Evolutionary conservation across 53 echinoderm and acorn worm genomes (phyloP).

Genomic region (Paracentrotus lividus): DNA sequence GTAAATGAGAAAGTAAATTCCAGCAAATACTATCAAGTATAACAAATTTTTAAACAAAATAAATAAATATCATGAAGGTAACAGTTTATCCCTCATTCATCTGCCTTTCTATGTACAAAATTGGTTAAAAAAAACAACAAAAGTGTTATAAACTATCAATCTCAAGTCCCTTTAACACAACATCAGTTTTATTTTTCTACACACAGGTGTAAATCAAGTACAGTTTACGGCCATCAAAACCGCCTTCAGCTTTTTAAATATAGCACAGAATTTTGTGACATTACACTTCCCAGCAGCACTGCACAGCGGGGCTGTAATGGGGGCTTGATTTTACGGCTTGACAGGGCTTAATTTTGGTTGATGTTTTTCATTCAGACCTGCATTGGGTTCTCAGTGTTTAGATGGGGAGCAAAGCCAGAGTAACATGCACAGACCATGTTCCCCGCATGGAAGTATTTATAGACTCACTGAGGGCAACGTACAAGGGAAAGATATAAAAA

Average conservation of each 20-base stretch:
- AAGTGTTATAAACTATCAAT: background rate
- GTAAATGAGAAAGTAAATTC: too few relatives aligned
- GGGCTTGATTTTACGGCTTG: constrained; percentile 31
- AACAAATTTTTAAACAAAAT: too few relatives aligned
- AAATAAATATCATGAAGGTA: too few relatives aligned
- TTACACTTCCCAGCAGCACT: constrained; percentile 25
- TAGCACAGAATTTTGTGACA: background rate
- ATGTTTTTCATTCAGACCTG: background rate
- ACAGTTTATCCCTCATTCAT: too few relatives aligned
- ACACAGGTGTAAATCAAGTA: constrained; percentile 18
- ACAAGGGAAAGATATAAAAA: background rate
- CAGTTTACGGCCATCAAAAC: background rate
- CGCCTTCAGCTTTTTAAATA: constrained; percentile 33
- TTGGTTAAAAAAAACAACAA: background rate
- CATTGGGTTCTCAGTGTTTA: background rate
- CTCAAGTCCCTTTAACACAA: background rate
- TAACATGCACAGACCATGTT: background rate
- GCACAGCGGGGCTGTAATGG: constrained; percentile 5
- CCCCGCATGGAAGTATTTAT: background rate
- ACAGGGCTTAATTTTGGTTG: background rate
- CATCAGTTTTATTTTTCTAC: background rate
- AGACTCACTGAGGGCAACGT: constrained; percentile 4
- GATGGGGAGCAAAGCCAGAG: background rate
- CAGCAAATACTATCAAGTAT: too few relatives aligned
- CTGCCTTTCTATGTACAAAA: too few relatives aligned